Percentiles rank a stretch among this genome's conserved stretches.
These are phyloP conservation scores for Acipenser oxyrinchus DNA, from an alignment of 2,797 vertebrate species.

Conservation along the genomic window DNA sequence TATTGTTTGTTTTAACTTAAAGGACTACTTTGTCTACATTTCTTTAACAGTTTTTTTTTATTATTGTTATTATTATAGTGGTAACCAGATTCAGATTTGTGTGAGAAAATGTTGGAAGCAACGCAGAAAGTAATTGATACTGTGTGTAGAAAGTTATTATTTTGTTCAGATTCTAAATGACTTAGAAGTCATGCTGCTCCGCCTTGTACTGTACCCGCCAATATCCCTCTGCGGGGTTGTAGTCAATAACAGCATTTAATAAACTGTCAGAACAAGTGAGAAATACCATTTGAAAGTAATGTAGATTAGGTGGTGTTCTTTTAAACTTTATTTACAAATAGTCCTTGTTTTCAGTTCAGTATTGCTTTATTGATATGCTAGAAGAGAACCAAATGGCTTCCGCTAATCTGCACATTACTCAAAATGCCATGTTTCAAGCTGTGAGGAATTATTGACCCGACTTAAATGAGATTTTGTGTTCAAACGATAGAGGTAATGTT, in stretches of 20 bases:
- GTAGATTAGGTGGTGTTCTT: constrained; percentile 4
- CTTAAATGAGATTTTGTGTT: constrained; percentile 1
- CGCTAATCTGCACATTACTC: constrained; percentile 11
- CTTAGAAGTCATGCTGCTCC: not conserved
- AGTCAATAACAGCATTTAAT: constrained; percentile 19
- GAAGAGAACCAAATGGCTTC: not conserved
- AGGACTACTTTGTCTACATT: not conserved
- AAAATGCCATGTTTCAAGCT: constrained; percentile 6
- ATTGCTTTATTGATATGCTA: not conserved
- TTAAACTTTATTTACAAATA: not conserved
- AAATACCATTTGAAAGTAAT: not conserved
- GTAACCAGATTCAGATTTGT: constrained; percentile 1
- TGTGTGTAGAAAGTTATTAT: not conserved
- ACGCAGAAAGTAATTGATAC: not conserved
- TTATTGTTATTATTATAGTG: not conserved
- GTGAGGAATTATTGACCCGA: not conserved
- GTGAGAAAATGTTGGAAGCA: not conserved
- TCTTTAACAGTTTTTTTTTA: not conserved
- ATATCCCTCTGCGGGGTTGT: not conserved
- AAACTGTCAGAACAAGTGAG: constrained; percentile 4
- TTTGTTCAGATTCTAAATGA: not conserved
- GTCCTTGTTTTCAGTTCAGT: not conserved
- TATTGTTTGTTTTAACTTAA: too few relatives aligned
- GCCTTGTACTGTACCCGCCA: not conserved
- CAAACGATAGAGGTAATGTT: not conserved